Base-by-base conservation (phyloP, 1,140 invertebrate species). In the Caligus rogercresseyi region DNA sequence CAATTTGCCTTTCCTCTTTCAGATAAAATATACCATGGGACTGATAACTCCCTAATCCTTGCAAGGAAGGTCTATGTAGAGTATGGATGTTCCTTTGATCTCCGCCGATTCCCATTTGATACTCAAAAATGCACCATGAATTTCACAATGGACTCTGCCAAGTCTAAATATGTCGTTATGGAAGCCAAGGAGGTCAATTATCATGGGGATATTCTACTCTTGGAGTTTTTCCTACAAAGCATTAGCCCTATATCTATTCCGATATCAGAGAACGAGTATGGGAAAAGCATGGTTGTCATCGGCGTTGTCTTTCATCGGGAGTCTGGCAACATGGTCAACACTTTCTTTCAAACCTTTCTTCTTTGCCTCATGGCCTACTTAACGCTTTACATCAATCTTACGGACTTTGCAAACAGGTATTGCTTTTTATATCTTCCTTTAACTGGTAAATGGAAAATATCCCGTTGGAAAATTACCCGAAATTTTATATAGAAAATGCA, bases 71-170 rank as follows among this genome's bases (percentile, higher is more conserved):
- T 25, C n/a, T 60, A 60, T 19, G 57, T 25, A 2, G 57, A 60
- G 26, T 60, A 60, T 60, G 24, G 26, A 13, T 60, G 57, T 25
- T 25, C 57, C 20, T 60, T 60, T 25, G 26, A 60, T 43, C 25
- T 65, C 7, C 24, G 54, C 7, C 24, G 52, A 26, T 65, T 64
- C 59, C 65, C 65, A 21, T 65, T 65, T 52, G 65, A 65, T 56
- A 55, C 18, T 3, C 65, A 65, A 43, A 7, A 31, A 15, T 65
- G 65, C 31, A 23, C 26, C 21, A 55, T 64, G 19, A 20, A 31
- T 54, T 65, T 64, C 26, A 31, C 19, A 18, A 57, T 65, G 19
- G 23, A 57, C 19, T 21, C 52, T 60, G 61, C 54, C n/a, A 58
- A 59, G 4, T 23, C 61, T 7, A 24, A 58, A 23, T 62, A 21